Base-by-base conservation (phyloP, 1,140 invertebrate genomes). In the Calephelis virginiensis region DNA sequence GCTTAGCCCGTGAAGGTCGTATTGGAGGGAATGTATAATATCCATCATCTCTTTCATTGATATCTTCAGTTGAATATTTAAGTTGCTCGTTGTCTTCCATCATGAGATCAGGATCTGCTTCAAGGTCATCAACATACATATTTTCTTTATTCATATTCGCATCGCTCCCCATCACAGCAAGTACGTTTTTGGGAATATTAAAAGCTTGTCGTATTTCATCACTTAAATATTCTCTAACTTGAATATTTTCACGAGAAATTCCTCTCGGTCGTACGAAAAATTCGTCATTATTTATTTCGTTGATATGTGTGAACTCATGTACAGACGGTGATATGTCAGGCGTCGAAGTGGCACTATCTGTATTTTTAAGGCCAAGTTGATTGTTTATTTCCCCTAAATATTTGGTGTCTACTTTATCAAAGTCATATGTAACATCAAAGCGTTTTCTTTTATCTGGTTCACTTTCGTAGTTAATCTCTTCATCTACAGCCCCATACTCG, bases 241-340 rank as follows among this genome's bases (percentile, higher is more conserved):
- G 94, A 77, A 96, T 95, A 84, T 97, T 95, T 81, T 96, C 96
- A 71, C 96, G 94, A 68, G 95, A 96, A 70, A 97, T 94, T 47
- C 95, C 96, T 75, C 94, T 94, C 77, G 95, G 94, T 64, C 96
- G 92, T 56, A 97, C 89, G 82, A 97, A 97, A 89, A 97, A 97
- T 89, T 97, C 96, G 81, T 97, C 96, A 5, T 96, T 96, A 77
- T 97, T 94, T 66, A 97, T 96, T 89, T 97, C 95, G 85, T 97
- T 96, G 69, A 97, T 93, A 78, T 85, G 86, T 74, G 82, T 88
- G 75, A 84, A 86, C 81, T 90, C 85, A 82, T 86, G 84, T 69
- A 85, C 83, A 72, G 81, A 77, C 72, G 78, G 80, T 80, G 85
- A 86, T 64, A 85, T 74, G 53, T 83, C 73, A 9, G 79, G 68